Conservation (phyloP, 2,888 invertebrate genomes). For the Xestobium rufovillosum region DNA sequence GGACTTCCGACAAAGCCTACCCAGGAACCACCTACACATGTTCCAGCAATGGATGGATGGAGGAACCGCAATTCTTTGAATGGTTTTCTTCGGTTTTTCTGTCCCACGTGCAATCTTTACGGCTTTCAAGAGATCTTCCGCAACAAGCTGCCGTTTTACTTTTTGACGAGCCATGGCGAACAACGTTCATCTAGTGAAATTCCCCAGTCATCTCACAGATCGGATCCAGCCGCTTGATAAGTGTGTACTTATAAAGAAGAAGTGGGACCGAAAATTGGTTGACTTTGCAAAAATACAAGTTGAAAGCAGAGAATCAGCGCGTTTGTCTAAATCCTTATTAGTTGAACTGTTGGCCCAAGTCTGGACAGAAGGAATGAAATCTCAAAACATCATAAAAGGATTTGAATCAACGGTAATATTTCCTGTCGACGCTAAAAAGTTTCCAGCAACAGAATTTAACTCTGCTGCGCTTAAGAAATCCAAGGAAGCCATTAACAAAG, state of each 20-base stretch:
- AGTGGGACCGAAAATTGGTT: conserved; percentile 13
- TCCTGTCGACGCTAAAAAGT: too few relatives aligned
- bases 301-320: too few relatives aligned
- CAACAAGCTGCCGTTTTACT: too few relatives aligned
- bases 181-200: conserved; percentile 11
- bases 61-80: conserved; percentile 13
- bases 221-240: conserved; percentile 17
- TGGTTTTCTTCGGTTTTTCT: conserved; percentile 3
- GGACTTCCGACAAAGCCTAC: conserved; percentile 16
- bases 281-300: conserved; percentile 8
- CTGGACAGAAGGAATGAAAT: too few relatives aligned
- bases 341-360: too few relatives aligned
- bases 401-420: too few relatives aligned
- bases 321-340: too few relatives aligned
- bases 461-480: too few relatives aligned
- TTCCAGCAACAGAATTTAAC: too few relatives aligned
- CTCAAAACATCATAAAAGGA: too few relatives aligned
- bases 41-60: conserved; percentile 25
- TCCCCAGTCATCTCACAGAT: conserved; percentile 19
- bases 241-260: conserved; percentile 12
- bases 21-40: conserved; percentile 21
- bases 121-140: too few relatives aligned
- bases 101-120: background rate
- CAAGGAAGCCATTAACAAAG: too few relatives aligned
- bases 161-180: conserved; percentile 14